Percentiles rank a stretch among this genome's conserved stretches.
phyloP scores from a whole-genome alignment of 1,140 invertebrate species.

The Tribolium madens region DNA sequence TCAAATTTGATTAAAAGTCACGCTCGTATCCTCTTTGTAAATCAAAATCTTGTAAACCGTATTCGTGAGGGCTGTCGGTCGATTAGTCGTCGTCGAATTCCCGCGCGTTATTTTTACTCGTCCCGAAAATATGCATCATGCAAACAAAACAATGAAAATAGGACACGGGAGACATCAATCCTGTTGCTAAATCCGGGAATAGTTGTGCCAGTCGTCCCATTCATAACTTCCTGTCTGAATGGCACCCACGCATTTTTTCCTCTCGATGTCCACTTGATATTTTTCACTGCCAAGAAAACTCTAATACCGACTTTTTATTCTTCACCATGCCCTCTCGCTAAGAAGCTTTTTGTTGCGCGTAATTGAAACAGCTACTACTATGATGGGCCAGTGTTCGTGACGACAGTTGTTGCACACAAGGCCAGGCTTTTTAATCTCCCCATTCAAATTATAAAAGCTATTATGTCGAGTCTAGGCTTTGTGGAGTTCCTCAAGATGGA shows the following conservation, averaged over 20 bases:
- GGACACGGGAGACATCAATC: conserved; percentile 37
- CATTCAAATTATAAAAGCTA: conserved; percentile 59
- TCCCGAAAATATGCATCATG: conserved; percentile 27
- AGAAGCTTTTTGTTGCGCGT: conserved; percentile 58
- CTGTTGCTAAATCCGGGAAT: conserved; percentile 30
- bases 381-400: conserved; percentile 46
- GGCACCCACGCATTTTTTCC: conserved; percentile 24
- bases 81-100: not conserved
- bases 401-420: conserved; percentile 50
- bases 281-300: conserved; percentile 6
- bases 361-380: conserved; percentile 56
- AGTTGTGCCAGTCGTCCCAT: conserved; percentile 31
- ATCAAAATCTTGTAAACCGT: not conserved
- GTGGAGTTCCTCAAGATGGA: conserved; percentile 13
- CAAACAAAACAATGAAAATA: conserved; percentile 38
- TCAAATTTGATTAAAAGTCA: not conserved
- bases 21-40: not conserved
- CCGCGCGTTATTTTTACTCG: conserved; percentile 19
- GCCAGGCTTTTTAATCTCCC: conserved; percentile 58
- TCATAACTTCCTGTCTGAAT: conserved; percentile 35
- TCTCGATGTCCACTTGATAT: conserved; percentile 3
- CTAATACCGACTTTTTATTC: conserved; percentile 58
- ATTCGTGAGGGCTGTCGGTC: not conserved
- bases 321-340: conserved; percentile 57
- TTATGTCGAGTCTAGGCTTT: conserved; percentile 51